Conservation (phyloP, 2,797 vertebrate species). For the Gymnoscopelus braueri region DNA sequence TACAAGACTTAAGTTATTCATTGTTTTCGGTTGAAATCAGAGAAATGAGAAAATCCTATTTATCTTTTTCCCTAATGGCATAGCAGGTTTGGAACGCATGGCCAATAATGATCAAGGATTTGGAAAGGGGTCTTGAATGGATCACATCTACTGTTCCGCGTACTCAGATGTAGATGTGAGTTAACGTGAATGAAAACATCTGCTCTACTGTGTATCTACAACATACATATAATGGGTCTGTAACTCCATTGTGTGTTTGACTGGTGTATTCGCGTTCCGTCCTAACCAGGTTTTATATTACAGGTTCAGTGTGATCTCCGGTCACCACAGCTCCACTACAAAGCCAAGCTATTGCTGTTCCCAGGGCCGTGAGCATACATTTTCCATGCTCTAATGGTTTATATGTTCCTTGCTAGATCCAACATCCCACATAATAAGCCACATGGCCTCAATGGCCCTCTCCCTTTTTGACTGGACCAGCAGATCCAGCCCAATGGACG, state of each 20-base stretch:
- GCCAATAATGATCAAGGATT: neutral
- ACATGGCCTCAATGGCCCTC: neutral
- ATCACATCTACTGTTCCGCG: neutral
- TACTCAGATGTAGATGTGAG: neutral
- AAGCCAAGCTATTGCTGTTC: conserved; percentile 5
- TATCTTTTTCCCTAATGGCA: neutral
- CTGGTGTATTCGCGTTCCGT: conserved; percentile 3
- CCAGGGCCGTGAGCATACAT: conserved; percentile 1
- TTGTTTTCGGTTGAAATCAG: neutral
- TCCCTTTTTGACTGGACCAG: neutral
- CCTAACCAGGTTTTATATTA: neutral
- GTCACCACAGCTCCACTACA: neutral
- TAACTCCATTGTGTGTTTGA: neutral
- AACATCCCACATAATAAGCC: conserved; percentile 8
- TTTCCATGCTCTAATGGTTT: conserved; percentile 19
- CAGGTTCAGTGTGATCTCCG: conserved; percentile 4
- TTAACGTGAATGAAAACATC: neutral
- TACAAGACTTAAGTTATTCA: no score
- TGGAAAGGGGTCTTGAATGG: neutral
- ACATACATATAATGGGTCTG: neutral
- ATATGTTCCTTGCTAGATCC: conserved; percentile 9
- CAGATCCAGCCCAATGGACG: no score
- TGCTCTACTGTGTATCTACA: neutral
- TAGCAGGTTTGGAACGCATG: neutral
- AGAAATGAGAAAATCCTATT: neutral